Evolutionary conservation across 2,797 vertebrate genomes (phyloP), one percentile per base, ranked within the genome.

Genomic region (Leuciscus waleckii): DNA sequence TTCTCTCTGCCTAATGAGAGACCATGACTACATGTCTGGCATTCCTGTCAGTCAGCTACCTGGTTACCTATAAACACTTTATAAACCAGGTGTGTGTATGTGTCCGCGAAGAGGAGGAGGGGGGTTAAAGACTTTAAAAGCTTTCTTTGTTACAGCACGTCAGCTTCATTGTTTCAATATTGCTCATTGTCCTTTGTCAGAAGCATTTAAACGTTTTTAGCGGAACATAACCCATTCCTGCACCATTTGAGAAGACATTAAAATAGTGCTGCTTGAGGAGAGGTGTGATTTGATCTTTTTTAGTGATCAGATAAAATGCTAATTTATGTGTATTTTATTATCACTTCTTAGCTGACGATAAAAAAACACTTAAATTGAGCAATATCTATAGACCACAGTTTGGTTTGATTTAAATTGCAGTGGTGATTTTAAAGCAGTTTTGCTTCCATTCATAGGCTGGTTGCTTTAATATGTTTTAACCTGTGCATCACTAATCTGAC

Each of bases 41-140:
- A 86, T 87, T 89, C 85, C 75, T 77, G 65, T 88, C 85, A 83
- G 79, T 88, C 85, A 85, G 65, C 67, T 73, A 87, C 89, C 83
- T 81, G 87, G 80, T 85, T 85, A 87, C 83, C 81, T 74, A 84
- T 86, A 85, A 89, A 88, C 85, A 83, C 82, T 85, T 71, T 74
- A 70, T 82, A 88, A 86, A 88, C 78, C 89, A 88, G 87, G 85
- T 86, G 85, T 87, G 81, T 80, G 74, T 83, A 9, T 46, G 61
- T 54, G 70, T 75, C 17, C 6, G 46, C 19, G 16, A 29, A 41
- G 29, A 79, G 19, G 37, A 21, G 54, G 21, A 56, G 9, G 39
- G 21, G 58, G 16, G 19, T 73, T 63, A 26, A 71, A 49, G 61
- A 71, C 69, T 80, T 80, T 63, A 58, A 85, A 84, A 56, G 26